Evolutionary conservation across 2,888 invertebrate genomes (phyloP), one percentile per base, ranked within the genome.

Genomic region (Oxycera nigricornis): DNA sequence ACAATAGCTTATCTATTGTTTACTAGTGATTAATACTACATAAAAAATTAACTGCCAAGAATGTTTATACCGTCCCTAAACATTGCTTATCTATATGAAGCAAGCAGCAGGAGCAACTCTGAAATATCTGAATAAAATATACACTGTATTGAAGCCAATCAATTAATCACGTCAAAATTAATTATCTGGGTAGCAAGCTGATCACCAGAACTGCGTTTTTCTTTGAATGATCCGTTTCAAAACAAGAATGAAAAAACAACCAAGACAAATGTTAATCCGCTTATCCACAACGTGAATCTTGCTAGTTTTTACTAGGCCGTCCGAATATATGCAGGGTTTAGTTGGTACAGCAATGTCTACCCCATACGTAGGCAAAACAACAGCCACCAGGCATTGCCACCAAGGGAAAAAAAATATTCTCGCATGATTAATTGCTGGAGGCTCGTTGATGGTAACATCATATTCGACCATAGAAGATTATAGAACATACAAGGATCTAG

Each of bases 161-260:
- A 72, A 72, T 72, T 72, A 72, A 72, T 72, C 72, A 72, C 28
- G 72, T 55, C 72, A 72, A 72, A 72, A 72, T 72, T 72, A 72
- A 72, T 72, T 72, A 72, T 72, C 55, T 55, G 1, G 57, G 35
- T 7, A 55, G 4, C 35, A 39, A 41, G 41, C 41, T 22, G 39
- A 65, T 65, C 65, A 20, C 14, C 65, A 41, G 41, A 65, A 41
- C 65, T 7, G 41, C 39, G 65, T 41, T 65, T 65, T 65, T 65
- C 65, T 65, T 24, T 65, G 65, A 65, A 39, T 65, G 65, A 65
- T 65, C 65, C 65, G 65, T 65, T 65, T 65, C 65, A 65, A 65
- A 65, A 65, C 41, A 65, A 24, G 59, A 59, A n/a, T 14, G 26
- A 61, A 61, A 61, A 31, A 30, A 61, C 35, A 35, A 52, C 50